Evolutionary conservation across 2,888 invertebrate species (phyloP).

Genomic region (Crematogaster levior): DNA sequence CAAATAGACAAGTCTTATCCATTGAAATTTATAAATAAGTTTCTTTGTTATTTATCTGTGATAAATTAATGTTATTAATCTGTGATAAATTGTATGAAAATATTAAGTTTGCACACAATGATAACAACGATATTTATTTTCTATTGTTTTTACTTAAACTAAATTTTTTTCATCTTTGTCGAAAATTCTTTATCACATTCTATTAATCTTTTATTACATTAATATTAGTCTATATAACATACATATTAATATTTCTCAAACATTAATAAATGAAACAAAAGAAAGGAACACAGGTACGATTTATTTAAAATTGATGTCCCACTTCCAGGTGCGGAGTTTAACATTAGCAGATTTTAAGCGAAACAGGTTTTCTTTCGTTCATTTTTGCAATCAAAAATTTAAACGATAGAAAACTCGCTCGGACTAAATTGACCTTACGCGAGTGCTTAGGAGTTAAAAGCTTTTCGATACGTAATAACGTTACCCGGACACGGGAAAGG

Average conservation of each 20-base stretch:
- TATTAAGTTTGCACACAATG: neutral
- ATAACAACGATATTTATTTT: neutral
- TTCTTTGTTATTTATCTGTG: neutral
- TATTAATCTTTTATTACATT: too few species aligned
- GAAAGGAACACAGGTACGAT: neutral
- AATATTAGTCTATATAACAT: too few species aligned
- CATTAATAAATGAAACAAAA: neutral
- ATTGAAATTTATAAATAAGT: constrained; percentile 1
- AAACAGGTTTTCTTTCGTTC: neutral
- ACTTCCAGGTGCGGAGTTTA: neutral
- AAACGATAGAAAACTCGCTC: neutral
- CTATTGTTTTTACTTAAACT: neutral
- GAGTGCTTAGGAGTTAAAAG: constrained; percentile 31
- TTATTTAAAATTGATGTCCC: constrained; percentile 11
- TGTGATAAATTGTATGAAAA: neutral
- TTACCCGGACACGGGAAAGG: constrained; percentile 12
- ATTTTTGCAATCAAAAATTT: constrained; percentile 3
- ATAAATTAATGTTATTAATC: too few species aligned
- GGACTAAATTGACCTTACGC: neutral
- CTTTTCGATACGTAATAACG: constrained; percentile 29
- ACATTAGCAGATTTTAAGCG: neutral
- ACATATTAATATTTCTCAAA: neutral
- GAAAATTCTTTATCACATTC: neutral
- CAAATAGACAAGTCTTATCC: neutral
- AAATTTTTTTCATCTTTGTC: neutral